These are phyloP conservation scores for Lamellibrachia luymesi DNA, from an alignment of 1,140 invertebrate genomes.

Conservation along the genomic window DNA sequence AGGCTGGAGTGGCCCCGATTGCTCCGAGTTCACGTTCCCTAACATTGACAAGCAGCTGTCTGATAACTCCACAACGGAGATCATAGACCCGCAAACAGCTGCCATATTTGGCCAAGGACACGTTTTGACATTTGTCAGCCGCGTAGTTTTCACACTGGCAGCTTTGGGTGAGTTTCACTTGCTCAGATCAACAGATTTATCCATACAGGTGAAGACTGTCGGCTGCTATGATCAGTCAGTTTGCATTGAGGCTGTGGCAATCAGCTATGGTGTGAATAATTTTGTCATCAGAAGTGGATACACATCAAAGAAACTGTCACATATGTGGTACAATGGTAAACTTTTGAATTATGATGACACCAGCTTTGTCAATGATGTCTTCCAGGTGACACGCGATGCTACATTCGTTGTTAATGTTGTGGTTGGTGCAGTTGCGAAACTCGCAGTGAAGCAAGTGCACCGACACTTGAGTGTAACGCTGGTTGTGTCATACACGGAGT, in stretches of 20 bases:
- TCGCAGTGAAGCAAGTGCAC: neutral
- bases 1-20: slow-evolving; percentile 33
- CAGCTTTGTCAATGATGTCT: neutral
- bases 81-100: neutral
- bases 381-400: neutral
- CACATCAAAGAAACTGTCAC: neutral
- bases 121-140: neutral
- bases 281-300: slow-evolving; percentile 14
- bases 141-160: neutral
- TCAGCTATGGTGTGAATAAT: neutral
- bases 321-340: slow-evolving; percentile 6
- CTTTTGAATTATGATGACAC: neutral
- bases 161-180: neutral
- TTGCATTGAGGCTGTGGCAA: neutral
- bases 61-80: neutral
- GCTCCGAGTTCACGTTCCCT: slow-evolving; percentile 23
- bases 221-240: slow-evolving; percentile 9
- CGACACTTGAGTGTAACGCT: neutral
- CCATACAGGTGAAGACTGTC: neutral
- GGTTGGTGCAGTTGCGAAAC: neutral
- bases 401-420: slow-evolving; percentile 6
- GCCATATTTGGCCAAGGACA: neutral
- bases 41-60: neutral
- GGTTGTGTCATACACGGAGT: neutral
- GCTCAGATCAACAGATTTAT: neutral